Percentiles rank a stretch among this genome's conserved stretches.
phyloP scores from a whole-genome alignment of 2,888 invertebrate genomes.

The Perizoma flavofasciatum region DNA sequence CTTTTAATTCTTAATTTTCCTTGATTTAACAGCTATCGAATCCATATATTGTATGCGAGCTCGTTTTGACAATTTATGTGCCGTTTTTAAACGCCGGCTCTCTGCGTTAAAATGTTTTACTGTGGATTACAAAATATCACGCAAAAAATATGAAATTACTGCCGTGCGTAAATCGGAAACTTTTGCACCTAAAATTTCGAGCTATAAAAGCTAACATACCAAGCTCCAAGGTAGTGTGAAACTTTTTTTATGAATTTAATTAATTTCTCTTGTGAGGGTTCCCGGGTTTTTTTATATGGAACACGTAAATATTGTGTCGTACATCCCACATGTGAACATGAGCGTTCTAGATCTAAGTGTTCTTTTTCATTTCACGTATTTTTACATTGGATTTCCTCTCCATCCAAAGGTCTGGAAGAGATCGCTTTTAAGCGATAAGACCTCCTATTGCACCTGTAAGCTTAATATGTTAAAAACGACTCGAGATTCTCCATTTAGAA shows the following conservation, averaged over 20 bases:
- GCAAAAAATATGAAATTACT: slow-evolving; percentile 34
- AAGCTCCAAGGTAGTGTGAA: slow-evolving; percentile 46
- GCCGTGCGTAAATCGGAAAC: slow-evolving; percentile 46
- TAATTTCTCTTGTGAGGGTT: slow-evolving; percentile 49
- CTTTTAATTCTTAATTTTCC: no score
- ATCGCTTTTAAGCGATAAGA: no score
- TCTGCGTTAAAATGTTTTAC: slow-evolving; percentile 10
- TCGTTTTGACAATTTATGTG: neutral
- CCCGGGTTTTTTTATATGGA: slow-evolving; percentile 41
- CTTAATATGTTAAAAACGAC: no score
- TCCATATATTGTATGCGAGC: no score
- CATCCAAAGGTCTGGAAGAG: neutral
- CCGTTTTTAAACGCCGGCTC: neutral
- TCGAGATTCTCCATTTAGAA: neutral
- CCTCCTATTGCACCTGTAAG: neutral
- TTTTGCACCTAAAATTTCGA: slow-evolving; percentile 43
- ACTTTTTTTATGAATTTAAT: slow-evolving; percentile 53
- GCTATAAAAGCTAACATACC: slow-evolving; percentile 44
- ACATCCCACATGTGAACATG: slow-evolving; percentile 17
- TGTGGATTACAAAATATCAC: slow-evolving; percentile 36
- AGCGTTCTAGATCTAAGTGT: slow-evolving; percentile 3
- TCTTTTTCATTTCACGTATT: neutral
- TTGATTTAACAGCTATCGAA: no score
- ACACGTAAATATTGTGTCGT: slow-evolving; percentile 39
- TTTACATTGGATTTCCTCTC: neutral